Evolutionary conservation across 2,888 invertebrate species (phyloP).

Genomic region (Plemyria rubiginata): DNA sequence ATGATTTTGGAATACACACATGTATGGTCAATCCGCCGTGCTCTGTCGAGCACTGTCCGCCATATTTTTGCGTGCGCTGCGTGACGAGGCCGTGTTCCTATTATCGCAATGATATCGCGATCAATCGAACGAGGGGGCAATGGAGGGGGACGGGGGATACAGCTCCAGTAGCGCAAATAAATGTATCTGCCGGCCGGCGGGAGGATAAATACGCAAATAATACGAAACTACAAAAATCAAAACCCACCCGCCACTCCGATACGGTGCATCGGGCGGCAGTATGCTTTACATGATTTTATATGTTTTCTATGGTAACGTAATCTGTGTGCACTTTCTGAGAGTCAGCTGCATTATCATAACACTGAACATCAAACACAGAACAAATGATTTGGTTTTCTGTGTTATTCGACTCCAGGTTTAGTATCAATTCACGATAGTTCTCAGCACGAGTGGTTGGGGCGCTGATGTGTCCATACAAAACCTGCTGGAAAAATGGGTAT

Average conservation of each 20-base stretch:
- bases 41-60: slow-evolving; percentile 56
- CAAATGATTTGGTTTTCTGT: too few species aligned
- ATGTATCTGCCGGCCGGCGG: slow-evolving; percentile 82
- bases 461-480: too few species aligned
- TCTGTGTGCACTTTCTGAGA: too few species aligned
- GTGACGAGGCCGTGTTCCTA: slow-evolving; percentile 74
- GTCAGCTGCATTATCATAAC: too few species aligned
- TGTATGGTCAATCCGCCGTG: slow-evolving; percentile 41
- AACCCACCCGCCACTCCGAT: slow-evolving; percentile 81
- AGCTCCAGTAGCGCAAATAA: slow-evolving; percentile 82
- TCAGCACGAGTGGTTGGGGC: too few species aligned
- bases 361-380: too few species aligned
- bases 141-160: slow-evolving; percentile 50
- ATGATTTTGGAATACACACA: slow-evolving; percentile 25
- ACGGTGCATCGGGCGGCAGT: slow-evolving; percentile 48
- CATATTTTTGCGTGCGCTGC: slow-evolving; percentile 67
- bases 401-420: too few species aligned
- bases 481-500: too few species aligned
- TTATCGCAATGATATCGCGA: slow-evolving; percentile 85
- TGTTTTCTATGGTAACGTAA: too few species aligned
- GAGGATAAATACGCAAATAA: slow-evolving; percentile 79
- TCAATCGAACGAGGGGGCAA: slow-evolving; percentile 76
- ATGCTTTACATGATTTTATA: slow-evolving; percentile 57
- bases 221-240: slow-evolving; percentile 86
- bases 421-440: too few species aligned